Base-by-base conservation (phyloP, 53 echinoderm and acorn worm species). In the Temnopleurus reevesii region DNA sequence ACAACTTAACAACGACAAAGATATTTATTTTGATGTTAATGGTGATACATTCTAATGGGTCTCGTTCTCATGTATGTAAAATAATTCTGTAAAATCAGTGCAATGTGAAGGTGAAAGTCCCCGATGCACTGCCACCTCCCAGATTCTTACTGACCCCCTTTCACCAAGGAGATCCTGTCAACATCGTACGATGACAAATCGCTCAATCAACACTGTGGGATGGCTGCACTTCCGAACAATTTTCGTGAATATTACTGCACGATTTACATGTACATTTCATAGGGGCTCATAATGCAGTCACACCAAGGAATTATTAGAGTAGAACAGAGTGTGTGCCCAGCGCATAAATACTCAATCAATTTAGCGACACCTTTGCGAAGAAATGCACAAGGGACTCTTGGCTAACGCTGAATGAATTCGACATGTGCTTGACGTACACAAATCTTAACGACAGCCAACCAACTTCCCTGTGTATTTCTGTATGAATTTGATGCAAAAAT, bases 151-250 rank as follows among this genome's bases (percentile, higher is more conserved):
- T 71, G 71, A 38, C 71, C 71, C 34, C 43, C 5, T 49, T 41
- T 71, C 21, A 41, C 36, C 71, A 8, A 41, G 30, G 21, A 21
- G 21, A 71, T n/a, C 41, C 71, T 71, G 71, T 71, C 71, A 71
- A 6, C 71, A 71, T 71, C 8, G n/a, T 41, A 41, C n/a, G 38
- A 71, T 71, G 71, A 71, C 71, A 71, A 71, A 71, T 41, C 71
- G 41, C 41, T 71, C n/a, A 36, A 38, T 41, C 4, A 13, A 10
- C 71, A 36, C 71, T 71, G 8, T 36, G 71, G 71, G 23, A 38
- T 71, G 71, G 21, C 38, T 41, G 8, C 2, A 21, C 56, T 56
- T 56, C 18, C n/a, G n/a, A n/a, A n/a, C n/a, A n/a, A n/a, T n/a
- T n/a, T n/a, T n/a, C n/a, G n/a, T n/a, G n/a, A n/a, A n/a, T n/a